These are phyloP conservation scores for Trissolcus basalis DNA, from an alignment of 1,140 invertebrate genomes.

Conservation along the genomic window DNA sequence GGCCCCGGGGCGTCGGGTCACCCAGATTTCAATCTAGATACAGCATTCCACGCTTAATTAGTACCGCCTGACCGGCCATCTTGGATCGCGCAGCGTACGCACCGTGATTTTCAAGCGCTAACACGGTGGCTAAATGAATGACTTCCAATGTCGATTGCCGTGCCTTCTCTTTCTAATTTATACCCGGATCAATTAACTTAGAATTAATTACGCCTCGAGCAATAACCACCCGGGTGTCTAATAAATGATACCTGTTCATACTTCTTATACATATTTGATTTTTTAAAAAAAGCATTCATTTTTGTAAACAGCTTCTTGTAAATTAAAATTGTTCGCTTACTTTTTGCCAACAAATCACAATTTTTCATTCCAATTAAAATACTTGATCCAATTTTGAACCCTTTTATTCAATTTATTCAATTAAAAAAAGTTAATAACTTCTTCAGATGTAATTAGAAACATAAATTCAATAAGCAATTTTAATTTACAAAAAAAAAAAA, in stretches of 20 bases:
- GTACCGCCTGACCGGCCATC: conserved; percentile 72
- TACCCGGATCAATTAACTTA: conserved; percentile 54
- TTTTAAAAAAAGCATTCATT: neutral
- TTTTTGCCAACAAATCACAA: too few species aligned
- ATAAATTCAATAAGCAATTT: too few species aligned
- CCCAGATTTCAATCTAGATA: conserved; percentile 77
- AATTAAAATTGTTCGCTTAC: conserved; percentile 14
- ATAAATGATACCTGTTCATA: conserved; percentile 32
- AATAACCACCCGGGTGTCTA: conserved; percentile 28
- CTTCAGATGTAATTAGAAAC: too few species aligned
- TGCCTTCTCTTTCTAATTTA: conserved; percentile 56
- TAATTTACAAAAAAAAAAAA: too few species aligned
- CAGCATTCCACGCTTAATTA: conserved; percentile 75
- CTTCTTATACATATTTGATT: too few species aligned
- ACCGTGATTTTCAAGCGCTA: conserved; percentile 39
- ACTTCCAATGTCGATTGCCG: conserved; percentile 54
- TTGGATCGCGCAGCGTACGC: conserved; percentile 58
- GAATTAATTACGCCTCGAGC: conserved; percentile 52
- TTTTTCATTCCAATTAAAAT: too few species aligned
- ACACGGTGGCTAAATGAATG: conserved; percentile 54
- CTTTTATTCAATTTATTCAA: too few species aligned
- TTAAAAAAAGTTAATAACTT: too few species aligned
- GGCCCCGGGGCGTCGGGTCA: conserved; percentile 74
- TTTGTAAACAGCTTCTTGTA: conserved; percentile 31
- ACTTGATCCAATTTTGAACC: too few species aligned